Conservation (phyloP, 2,113 vertebrate species). For the Tachuris rubrigastra region DNA sequence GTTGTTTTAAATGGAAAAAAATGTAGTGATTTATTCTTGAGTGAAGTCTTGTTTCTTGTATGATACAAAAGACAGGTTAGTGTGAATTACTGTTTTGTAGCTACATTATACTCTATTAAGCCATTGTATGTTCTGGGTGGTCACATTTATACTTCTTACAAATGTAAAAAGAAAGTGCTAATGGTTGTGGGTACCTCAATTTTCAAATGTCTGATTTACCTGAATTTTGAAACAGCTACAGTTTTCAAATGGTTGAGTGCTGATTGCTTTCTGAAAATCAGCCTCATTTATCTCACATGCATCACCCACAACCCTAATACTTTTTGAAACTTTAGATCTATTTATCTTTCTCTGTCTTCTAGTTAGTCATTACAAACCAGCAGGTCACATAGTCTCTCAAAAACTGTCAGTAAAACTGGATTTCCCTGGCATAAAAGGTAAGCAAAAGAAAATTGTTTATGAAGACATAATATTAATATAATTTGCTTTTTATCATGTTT, state of each 20-base stretch:
- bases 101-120: neutral
- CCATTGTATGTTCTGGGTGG: neutral
- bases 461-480: neutral
- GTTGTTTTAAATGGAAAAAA: neutral
- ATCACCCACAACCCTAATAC: neutral
- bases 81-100: neutral
- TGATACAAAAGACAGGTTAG: neutral
- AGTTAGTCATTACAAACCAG: slow-evolving; percentile 13
- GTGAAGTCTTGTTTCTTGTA: neutral
- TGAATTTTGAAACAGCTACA: neutral
- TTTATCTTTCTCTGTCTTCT: neutral
- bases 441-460: neutral
- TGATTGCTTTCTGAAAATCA: neutral
- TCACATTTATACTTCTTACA: neutral
- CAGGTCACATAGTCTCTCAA: neutral
- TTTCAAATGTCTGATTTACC: neutral
- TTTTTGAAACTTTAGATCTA: neutral
- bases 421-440: slow-evolving; percentile 19
- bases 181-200: neutral
- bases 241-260: neutral
- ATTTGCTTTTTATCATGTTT: neutral
- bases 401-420: neutral
- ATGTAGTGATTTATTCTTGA: neutral
- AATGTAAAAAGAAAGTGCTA: neutral
- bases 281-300: neutral